Evolutionary conservation across 1,140 invertebrate genomes (phyloP), one percentile per base, ranked within the genome.

Genomic region (fruit fly (Drosophila melanogaster)): DNA sequence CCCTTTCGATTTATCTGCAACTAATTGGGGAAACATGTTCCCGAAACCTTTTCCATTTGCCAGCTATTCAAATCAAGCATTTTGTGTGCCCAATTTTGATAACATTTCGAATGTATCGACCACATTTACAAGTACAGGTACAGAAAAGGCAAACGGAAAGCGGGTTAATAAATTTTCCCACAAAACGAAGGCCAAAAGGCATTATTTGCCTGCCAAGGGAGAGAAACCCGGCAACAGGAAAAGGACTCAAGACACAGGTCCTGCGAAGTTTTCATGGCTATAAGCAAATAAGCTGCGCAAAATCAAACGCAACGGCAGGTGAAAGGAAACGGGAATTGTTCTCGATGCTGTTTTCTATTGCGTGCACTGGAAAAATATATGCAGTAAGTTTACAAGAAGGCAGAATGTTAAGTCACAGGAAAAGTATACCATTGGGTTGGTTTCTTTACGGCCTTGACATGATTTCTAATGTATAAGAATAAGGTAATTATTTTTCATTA

Each of bases 211-310:
- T 47, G 30, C 24, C 24, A 44, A 41, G 35, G 14, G 19, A 37
- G 15, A 12, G 22, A 53, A 54, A 66, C 19, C 17, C 46, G 56
- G 38, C 33, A 76, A 73, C 44, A 60, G 60, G 46, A 47, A 56
- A 51, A 56, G 61, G 60, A 78, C 47, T 47, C 56, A 51, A 47
- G 50, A 56, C 58, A 56, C 62, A 46, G 26, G n/a, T 46, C 53
- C 58, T 58, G 66, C 59, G 57, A 74, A 76, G 75, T 87, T 87
- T 86, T 81, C 83, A 69, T 57, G 60, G 72, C 72, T 69, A 72
- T 90, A 87, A 89, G 84, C 59, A 87, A 89, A 90, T 89, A 89
- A 89, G 84, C 84, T 89, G 55, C 62, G 80, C 64, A 84, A 90
- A 89, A 89, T 90, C 84, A 87, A 87, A 87, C 57, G 69, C 59